Conservation (phyloP, 2,113 vertebrate genomes). For the Bufo gargarizans region DNA sequence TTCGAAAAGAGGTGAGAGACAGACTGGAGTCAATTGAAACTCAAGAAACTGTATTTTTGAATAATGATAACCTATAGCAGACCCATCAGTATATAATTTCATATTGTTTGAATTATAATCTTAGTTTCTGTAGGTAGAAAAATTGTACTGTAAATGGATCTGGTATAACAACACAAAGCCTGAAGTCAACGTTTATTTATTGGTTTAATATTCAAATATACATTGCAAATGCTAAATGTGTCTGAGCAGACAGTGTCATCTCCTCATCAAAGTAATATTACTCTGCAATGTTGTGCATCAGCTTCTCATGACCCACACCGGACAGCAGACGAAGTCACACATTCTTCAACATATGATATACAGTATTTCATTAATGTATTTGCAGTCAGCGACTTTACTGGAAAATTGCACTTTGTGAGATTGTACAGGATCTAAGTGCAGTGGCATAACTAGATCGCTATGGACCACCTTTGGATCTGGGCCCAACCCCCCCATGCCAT, state of each 20-base stretch:
- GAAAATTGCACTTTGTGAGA: no score
- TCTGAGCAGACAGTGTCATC: conserved; percentile 12
- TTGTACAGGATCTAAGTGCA: no score
- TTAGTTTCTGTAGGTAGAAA: not conserved
- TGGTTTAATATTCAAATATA: conserved; percentile 30
- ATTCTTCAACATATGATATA: not conserved
- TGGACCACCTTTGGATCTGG: no score
- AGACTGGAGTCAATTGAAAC: not conserved
- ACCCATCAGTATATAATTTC: not conserved
- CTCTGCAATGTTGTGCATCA: conserved; percentile 14
- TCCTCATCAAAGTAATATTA: not conserved
- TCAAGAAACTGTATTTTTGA: not conserved
- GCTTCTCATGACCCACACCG: not conserved
- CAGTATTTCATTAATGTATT: not conserved
- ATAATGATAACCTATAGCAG: not conserved
- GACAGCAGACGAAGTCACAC: not conserved
- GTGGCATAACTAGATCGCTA: no score
- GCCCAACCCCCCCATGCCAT: no score
- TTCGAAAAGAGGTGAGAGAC: not conserved
- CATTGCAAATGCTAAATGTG: conserved; percentile 21
- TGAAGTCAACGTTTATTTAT: conserved; percentile 11
- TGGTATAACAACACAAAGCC: not conserved
- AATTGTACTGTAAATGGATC: not conserved
- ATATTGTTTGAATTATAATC: not conserved
- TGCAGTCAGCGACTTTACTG: no score